Evolutionary conservation across 2,888 invertebrate genomes (phyloP), one percentile per base, ranked within the genome.

Genomic region (Sminthurides aquaticus): DNA sequence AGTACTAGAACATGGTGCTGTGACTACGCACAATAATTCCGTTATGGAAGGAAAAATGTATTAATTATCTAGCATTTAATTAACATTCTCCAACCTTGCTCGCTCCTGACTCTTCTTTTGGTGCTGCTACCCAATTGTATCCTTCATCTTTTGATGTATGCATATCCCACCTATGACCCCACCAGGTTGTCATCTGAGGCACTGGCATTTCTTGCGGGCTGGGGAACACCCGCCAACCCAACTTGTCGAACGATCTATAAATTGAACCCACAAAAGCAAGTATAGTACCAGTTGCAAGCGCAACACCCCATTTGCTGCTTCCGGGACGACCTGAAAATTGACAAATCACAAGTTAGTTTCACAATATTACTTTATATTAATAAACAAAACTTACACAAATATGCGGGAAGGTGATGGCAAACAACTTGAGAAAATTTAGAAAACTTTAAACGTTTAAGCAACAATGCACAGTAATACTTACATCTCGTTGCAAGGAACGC

Each of bases 401-500:
- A n/a, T n/a, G n/a, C n/a, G n/a, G n/a, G n/a, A n/a, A n/a, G n/a
- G n/a, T n/a, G n/a, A n/a, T n/a, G n/a, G n/a, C n/a, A 43, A 52
- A 52, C 18, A 52, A 20, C 20, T 5, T 52, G 18, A 5, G 52
- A 15, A 52, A 22, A 15, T 20, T 5, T 5, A 15, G 11, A 52
- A 22, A 52, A 15, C 8, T 15, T 52, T 52, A 52, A n/a, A 20
- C 52, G 52, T 52, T 15, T 34, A n/a, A n/a, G n/a, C n/a, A n/a
- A n/a, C n/a, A n/a, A n/a, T n/a, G n/a, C n/a, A n/a, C n/a, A n/a
- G n/a, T n/a, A 43, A 49, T 11, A 29, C 70, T 52, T 65, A 73
- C 73, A 8, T 26, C 27, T 49, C n/a, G 65, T 66, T 57, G 71
- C 71, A 49, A 66, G 11, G 20, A 71, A 60, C 2, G 67, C 60